Base-by-base conservation (phyloP, 2,797 vertebrate genomes). In the Epinephelus malabaricus region DNA sequence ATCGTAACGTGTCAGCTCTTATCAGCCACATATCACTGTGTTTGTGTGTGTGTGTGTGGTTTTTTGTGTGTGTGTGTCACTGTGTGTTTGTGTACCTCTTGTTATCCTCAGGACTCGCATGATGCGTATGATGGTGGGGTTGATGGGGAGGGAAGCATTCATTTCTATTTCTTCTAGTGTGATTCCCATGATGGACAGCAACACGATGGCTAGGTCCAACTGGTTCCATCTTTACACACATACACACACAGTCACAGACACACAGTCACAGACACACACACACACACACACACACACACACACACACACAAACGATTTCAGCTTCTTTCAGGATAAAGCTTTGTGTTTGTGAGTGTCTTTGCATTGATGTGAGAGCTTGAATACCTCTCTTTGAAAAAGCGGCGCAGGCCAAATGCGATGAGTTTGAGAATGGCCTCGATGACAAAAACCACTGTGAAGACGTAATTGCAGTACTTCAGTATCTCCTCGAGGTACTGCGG, bases 331-430 rank as follows among this genome's bases (percentile, higher is more conserved):
- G 4, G 14, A 51, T 30, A 17, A 19, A 43, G 34, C 4, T 40
- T 19, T 2, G n/a, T 55, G 58, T 83, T 38, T 53, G 5, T 67
- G 11, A 58, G 21, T 15, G 34, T 43, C 58, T 84, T 65, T 79
- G 49, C 49, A 3, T 47, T 30, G 34, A 18, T 19, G 60, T 14
- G 27, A 40, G 4, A 8, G 25, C 8, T 47, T 67, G 17, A 56
- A 17, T 89, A 99, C 98, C 98, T 98, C 94, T 99, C 98, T 94
- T 98, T 99, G 90, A 99, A 98, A 92, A 98, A 99, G 54, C 98
- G 96, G 17, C 97, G 95, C 78, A 99, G 95, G 4, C 98, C 98
- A 70, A 99, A 98, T 0, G 98, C 98, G 67, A 98, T 95, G 90
- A 99, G 90, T 86, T 99, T 99, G 51, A 99, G 92, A 1, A 96